Conservation (phyloP, 1,140 invertebrate species). For the Cataglyphis hispanica region DNA sequence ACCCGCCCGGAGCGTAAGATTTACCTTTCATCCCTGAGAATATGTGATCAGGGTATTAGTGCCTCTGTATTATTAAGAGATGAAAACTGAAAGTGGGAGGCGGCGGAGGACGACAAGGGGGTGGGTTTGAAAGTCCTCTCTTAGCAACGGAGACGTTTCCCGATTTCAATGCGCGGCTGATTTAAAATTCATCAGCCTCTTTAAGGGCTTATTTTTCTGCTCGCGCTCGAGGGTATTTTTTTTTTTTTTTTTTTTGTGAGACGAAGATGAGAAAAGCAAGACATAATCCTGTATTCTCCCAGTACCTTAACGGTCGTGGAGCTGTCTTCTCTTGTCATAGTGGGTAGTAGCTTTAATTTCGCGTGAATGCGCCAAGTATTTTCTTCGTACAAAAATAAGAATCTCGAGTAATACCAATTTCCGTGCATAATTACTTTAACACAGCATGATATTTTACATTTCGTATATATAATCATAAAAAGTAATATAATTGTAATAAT, state of each 20-base stretch:
- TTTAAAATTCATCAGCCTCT: conserved; percentile 87
- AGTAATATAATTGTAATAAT: neutral
- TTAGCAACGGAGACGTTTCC: conserved; percentile 82
- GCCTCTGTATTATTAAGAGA: conserved; percentile 85
- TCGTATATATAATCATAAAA: neutral
- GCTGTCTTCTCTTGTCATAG: conserved; percentile 67
- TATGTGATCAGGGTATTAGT: conserved; percentile 87
- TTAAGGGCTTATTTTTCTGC: conserved; percentile 86
- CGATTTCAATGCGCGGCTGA: conserved; percentile 85
- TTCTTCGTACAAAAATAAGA: neutral
- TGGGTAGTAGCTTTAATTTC: conserved; percentile 72
- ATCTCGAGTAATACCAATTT: neutral
- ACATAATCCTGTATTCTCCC: conserved; percentile 76
- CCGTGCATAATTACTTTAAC: neutral
- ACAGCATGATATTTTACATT: neutral
- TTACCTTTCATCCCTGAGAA: conserved; percentile 85
- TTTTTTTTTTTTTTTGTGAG: conserved; percentile 75
- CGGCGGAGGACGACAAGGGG: conserved; percentile 42
- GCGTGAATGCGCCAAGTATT: conserved; percentile 51
- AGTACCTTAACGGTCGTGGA: conserved; percentile 54
- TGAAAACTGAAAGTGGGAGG: conserved; percentile 81
- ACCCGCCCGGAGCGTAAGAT: conserved; percentile 81
- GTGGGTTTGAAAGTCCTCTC: conserved; percentile 83
- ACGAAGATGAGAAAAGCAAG: conserved; percentile 68
- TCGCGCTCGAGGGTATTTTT: conserved; percentile 85